phyloP scores from a whole-genome alignment of 2,113 vertebrate species.

The Conger conger region DNA sequence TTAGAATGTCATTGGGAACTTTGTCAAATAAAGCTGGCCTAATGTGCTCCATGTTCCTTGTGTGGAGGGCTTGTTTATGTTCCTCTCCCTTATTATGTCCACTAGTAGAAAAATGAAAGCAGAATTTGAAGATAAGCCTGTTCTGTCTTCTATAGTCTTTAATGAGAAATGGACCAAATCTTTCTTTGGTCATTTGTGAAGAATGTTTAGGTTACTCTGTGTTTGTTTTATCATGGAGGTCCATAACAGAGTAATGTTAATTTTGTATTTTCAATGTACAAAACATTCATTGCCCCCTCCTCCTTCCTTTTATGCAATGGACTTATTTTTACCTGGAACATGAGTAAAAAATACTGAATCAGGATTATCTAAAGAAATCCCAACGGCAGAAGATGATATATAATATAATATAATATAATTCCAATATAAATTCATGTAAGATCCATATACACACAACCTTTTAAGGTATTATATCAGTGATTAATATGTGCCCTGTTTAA shows the following conservation, averaged over 20 bases:
- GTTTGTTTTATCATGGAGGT: background rate
- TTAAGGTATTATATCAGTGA: background rate
- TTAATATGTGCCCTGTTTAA: background rate
- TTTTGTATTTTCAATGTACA: background rate
- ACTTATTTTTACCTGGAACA: background rate
- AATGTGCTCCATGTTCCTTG: background rate
- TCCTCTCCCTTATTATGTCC: background rate
- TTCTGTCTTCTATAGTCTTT: background rate
- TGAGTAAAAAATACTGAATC: background rate
- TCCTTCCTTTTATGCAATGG: background rate
- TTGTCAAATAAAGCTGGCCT: background rate
- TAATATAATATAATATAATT: no score
- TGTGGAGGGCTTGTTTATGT: slow-evolving; percentile 1
- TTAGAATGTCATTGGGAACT: background rate
- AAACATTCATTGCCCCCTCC: background rate
- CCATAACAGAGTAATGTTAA: background rate
- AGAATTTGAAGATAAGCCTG: background rate
- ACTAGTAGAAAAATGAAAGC: background rate
- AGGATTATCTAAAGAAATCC: background rate
- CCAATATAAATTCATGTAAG: background rate
- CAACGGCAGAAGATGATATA: background rate
- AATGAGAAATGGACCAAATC: background rate
- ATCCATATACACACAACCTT: background rate
- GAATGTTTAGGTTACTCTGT: background rate
- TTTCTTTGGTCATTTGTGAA: background rate